phyloP scores from a whole-genome alignment of 2,888 invertebrate genomes.

The Tiliacea aurago region DNA sequence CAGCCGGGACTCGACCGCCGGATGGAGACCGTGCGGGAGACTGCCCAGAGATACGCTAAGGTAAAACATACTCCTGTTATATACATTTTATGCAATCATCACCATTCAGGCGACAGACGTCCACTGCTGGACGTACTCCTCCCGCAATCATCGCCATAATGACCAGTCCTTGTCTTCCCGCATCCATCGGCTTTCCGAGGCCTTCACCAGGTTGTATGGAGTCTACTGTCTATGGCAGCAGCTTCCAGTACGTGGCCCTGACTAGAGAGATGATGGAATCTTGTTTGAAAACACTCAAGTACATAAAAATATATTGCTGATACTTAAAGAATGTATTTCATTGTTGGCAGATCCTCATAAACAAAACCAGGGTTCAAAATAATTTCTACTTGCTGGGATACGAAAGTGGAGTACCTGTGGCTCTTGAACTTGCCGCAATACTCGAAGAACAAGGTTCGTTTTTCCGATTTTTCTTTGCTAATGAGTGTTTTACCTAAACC shows the following conservation, averaged over 20 bases:
- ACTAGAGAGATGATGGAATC: not conserved
- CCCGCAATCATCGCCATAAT: no score
- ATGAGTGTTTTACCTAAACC: not conserved
- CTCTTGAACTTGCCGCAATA: conserved; percentile 75
- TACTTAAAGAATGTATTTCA: no score
- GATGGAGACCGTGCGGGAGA: conserved; percentile 67
- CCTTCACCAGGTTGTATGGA: not conserved
- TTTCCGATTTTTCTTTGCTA: not conserved
- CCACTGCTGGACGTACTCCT: no score
- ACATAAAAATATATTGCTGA: no score
- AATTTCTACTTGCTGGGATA: conserved; percentile 75
- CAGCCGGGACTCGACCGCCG: conserved; percentile 74
- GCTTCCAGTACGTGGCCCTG: not conserved
- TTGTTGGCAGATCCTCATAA: conserved; percentile 67
- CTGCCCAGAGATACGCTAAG: conserved; percentile 70
- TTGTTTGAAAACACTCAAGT: no score
- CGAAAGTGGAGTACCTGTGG: conserved; percentile 72
- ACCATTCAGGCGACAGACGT: no score
- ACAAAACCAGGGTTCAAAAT: conserved; percentile 56
- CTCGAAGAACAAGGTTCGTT: conserved; percentile 71
- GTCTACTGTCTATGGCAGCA: not conserved
- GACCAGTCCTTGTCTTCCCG: no score
- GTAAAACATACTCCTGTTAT: conserved; percentile 44
- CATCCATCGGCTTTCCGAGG: no score
- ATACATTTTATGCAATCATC: not conserved